Evolutionary conservation across 2,888 invertebrate genomes (phyloP).

Genomic region (Oxytorus armatus): DNA sequence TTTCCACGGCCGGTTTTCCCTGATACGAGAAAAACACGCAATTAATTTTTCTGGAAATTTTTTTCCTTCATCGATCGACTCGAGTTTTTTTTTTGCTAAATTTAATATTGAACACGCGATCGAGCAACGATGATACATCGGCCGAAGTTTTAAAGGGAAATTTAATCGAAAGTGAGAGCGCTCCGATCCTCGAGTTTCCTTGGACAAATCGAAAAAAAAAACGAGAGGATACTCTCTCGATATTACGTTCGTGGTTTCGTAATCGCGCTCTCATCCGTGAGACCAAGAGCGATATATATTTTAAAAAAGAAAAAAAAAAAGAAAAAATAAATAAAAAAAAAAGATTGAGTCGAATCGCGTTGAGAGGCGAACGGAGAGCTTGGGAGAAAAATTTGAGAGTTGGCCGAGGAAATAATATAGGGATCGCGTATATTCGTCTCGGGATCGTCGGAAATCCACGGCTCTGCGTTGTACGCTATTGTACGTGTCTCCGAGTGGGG

Average conservation of each 20-base stretch:
- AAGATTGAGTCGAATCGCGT: neutral
- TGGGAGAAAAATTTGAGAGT: slow-evolving; percentile 13
- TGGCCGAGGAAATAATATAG: slow-evolving; percentile 40
- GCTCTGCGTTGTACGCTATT: slow-evolving; percentile 31
- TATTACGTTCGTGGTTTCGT: slow-evolving; percentile 53
- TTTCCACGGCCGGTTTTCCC: neutral
- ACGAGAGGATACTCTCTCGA: slow-evolving; percentile 22
- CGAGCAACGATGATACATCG: neutral
- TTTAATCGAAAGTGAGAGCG: slow-evolving; percentile 56
- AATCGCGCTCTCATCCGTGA: slow-evolving; percentile 50
- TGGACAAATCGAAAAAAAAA: slow-evolving; percentile 31
- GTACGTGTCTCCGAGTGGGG: slow-evolving; percentile 16
- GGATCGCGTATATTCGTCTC: slow-evolving; percentile 46
- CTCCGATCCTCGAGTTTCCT: slow-evolving; percentile 11
- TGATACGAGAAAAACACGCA: neutral
- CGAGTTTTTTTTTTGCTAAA: neutral
- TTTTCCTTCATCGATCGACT: no score
- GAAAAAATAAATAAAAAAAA: slow-evolving; percentile 7
- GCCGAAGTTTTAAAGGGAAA: slow-evolving; percentile 42
- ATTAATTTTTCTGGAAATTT: neutral
- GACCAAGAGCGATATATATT: slow-evolving; percentile 1
- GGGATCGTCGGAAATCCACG: slow-evolving; percentile 44
- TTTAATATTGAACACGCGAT: neutral
- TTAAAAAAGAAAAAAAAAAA: no score
- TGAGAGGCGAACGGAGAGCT: no score